A percentile compares a stretch with the other conserved stretches of the same genome.
Conservation (phyloP, 2,888 invertebrate genomes). For the Drosophila testacea region DNA sequence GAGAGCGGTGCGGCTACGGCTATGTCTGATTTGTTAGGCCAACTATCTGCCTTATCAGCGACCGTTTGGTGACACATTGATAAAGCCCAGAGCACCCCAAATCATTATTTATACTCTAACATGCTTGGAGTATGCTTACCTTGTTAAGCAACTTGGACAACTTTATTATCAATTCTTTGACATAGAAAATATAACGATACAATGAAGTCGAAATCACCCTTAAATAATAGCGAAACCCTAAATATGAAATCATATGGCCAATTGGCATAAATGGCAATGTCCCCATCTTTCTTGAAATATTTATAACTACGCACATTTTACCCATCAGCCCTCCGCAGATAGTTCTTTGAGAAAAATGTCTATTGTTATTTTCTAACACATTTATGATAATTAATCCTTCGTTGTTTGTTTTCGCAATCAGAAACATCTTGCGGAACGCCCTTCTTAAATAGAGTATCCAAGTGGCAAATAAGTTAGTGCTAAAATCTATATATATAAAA, state of each 20-base stretch:
- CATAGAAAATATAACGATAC: no score
- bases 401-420: neutral
- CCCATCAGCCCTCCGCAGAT: no score
- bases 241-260: neutral
- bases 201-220: no score
- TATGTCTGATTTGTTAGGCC: conserved; percentile 59
- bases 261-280: neutral
- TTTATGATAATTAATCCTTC: neutral
- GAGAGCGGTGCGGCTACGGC: conserved; percentile 16
- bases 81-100: conserved; percentile 57
- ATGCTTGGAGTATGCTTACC: neutral
- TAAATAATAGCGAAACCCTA: no score
- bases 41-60: conserved; percentile 77
- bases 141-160: no score
- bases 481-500: no score
- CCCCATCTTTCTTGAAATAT: neutral
- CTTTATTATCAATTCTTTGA: no score
- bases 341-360: no score
- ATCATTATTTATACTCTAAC: conserved; percentile 41
- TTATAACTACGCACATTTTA: no score
- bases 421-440: neutral
- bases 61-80: conserved; percentile 69
- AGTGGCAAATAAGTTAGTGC: no score
- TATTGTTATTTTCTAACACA: neutral
- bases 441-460: conserved; percentile 16